A percentile compares a stretch with the other conserved stretches of the same genome.
These are phyloP conservation scores for Chlorops oryzae DNA, from an alignment of 1,140 invertebrate genomes.

Conservation along the genomic window DNA sequence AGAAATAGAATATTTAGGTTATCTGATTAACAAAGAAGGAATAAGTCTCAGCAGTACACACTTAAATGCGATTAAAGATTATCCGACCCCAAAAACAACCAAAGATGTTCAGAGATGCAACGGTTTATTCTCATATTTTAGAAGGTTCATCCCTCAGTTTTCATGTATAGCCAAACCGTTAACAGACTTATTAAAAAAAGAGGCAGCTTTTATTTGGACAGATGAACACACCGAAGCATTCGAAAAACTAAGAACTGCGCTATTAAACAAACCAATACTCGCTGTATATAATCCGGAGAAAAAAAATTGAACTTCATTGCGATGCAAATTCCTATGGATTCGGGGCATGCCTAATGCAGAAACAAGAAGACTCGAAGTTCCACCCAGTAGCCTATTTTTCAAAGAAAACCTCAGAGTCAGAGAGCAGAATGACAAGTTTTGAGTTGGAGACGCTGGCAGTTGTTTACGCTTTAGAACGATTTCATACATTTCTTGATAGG, in stretches of 20 bases:
- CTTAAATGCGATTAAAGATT: not conserved
- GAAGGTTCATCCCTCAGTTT: constrained; percentile 1
- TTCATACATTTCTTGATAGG: constrained; percentile 49
- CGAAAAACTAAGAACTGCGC: too few species aligned
- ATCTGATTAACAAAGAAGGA: constrained; percentile 23
- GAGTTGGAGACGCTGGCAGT: constrained; percentile 52
- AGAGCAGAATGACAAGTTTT: constrained; percentile 47
- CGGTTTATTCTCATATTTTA: too few species aligned
- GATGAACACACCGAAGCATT: too few species aligned
- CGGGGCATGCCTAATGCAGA: constrained; percentile 36
- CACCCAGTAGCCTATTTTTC: constrained; percentile 45
- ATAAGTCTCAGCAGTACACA: constrained; percentile 4
- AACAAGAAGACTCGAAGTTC: too few species aligned
- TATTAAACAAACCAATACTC: too few species aligned
- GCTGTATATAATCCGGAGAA: constrained; percentile 14
- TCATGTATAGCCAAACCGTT: not conserved
- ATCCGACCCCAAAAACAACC: not conserved
- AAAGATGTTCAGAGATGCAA: not conserved
- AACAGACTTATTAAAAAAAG: not conserved
- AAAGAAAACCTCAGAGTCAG: constrained; percentile 36
- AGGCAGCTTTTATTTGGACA: too few species aligned
- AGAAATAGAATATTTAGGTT: constrained; percentile 21
- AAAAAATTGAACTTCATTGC: constrained; percentile 21
- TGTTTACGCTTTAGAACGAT: constrained; percentile 49
- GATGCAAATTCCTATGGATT: constrained; percentile 29